These are phyloP conservation scores for Phyllotreta striolata DNA, from an alignment of 2,888 invertebrate species.

Conservation along the genomic window DNA sequence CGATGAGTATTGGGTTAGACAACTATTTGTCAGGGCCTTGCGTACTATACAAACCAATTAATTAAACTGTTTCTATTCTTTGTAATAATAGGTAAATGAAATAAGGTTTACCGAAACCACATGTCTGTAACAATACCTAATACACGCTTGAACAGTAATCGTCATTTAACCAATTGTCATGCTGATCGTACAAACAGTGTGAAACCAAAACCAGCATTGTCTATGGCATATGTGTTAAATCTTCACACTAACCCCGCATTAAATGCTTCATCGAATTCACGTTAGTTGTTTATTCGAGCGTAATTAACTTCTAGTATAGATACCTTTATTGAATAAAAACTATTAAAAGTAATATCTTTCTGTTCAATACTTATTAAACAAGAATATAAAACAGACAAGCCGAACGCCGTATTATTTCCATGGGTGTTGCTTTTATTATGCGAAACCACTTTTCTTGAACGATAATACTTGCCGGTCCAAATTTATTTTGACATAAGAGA, in stretches of 20 bases:
- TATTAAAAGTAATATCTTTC: no score
- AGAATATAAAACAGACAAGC: no score
- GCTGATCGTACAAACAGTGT: constrained; percentile 30
- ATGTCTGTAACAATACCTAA: constrained; percentile 33
- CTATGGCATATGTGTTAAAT: constrained; percentile 38
- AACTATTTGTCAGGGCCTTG: no score
- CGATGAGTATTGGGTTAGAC: no score
- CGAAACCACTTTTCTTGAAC: constrained; percentile 27
- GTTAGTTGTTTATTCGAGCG: no score
- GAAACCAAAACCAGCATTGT: constrained; percentile 36
- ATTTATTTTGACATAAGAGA: constrained; percentile 30
- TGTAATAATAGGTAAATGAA: background rate
- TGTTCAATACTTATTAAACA: no score
- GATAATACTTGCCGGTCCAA: constrained; percentile 26
- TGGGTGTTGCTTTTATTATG: constrained; percentile 25
- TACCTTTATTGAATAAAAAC: no score
- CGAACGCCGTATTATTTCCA: background rate
- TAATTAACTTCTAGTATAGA: no score
- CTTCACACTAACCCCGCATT: constrained; percentile 4
- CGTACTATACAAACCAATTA: no score
- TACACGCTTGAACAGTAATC: constrained; percentile 31
- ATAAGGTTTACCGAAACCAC: constrained; percentile 18
- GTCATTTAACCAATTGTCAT: constrained; percentile 39
- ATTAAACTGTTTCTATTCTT: no score
- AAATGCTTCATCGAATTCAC: no score